These are phyloP conservation scores for Hycleus phaleratus DNA, from an alignment of 1,140 invertebrate genomes.

Conservation along the genomic window DNA sequence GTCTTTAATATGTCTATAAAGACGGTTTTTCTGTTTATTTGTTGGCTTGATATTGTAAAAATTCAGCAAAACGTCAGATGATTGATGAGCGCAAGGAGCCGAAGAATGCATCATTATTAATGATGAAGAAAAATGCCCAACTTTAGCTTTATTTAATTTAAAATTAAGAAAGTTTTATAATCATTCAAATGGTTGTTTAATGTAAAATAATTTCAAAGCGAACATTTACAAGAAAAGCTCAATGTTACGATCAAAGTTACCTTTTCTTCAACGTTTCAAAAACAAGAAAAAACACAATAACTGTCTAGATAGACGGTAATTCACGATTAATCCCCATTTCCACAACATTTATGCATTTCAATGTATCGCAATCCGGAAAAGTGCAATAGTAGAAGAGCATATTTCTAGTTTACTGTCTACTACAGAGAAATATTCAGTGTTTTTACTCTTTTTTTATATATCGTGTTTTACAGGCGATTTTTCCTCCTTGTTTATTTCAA, in stretches of 20 bases:
- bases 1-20: too few species aligned
- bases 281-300: too few species aligned
- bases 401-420: too few species aligned
- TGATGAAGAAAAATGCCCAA: background rate
- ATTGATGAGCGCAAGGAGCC: too few species aligned
- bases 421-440: too few species aligned
- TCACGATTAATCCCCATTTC: constrained; percentile 13
- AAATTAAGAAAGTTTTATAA: background rate
- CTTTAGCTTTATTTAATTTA: background rate
- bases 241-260: too few species aligned
- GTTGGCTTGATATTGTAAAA: too few species aligned
- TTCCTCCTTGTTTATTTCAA: background rate
- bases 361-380: constrained; percentile 6
- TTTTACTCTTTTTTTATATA: background rate
- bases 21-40: too few species aligned
- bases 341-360: constrained; percentile 13
- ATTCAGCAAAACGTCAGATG: too few species aligned
- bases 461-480: background rate
- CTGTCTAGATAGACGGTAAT: constrained; percentile 5
- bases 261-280: too few species aligned
- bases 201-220: background rate
- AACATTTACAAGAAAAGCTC: background rate
- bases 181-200: background rate
- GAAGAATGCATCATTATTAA: too few species aligned
- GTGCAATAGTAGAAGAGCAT: too few species aligned